Conservation (phyloP, 1,140 invertebrate genomes). For the Cydia strobilella region DNA sequence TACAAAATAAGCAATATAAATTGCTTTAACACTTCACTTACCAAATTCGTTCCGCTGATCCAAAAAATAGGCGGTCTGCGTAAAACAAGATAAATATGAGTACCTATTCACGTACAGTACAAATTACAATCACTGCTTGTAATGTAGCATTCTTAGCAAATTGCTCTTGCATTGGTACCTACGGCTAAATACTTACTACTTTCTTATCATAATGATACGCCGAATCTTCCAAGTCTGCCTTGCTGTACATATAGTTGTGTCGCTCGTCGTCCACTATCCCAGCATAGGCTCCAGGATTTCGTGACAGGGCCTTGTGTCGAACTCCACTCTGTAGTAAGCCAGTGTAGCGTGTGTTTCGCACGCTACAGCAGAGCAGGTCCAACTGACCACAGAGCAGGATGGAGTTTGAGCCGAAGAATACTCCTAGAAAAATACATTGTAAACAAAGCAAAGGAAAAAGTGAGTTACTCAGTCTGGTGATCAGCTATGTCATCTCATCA, state of each 20-base stretch:
- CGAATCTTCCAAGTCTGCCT: constrained; percentile 46
- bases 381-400: constrained; percentile 69
- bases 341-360: constrained; percentile 61
- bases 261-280: constrained; percentile 53
- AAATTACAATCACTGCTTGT: too few relatives aligned
- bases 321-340: constrained; percentile 54
- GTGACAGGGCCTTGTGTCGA: constrained; percentile 40
- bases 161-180: too few relatives aligned
- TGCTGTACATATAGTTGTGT: constrained; percentile 61
- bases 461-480: too few relatives aligned
- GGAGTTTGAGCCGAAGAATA: constrained; percentile 62
- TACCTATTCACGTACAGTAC: too few relatives aligned
- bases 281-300: not conserved
- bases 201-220: constrained; percentile 54
- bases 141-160: too few relatives aligned
- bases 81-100: not conserved
- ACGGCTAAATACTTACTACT: constrained; percentile 40
- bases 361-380: constrained; percentile 63
- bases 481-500: too few relatives aligned
- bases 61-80: constrained; percentile 32
- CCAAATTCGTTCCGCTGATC: constrained; percentile 38
- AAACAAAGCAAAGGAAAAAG: too few relatives aligned
- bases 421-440: constrained; percentile 46
- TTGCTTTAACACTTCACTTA: constrained; percentile 28
- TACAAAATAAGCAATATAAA: too few relatives aligned